Base-by-base conservation (phyloP, 2,888 invertebrate species). In the Drosophila prostipennis region DNA sequence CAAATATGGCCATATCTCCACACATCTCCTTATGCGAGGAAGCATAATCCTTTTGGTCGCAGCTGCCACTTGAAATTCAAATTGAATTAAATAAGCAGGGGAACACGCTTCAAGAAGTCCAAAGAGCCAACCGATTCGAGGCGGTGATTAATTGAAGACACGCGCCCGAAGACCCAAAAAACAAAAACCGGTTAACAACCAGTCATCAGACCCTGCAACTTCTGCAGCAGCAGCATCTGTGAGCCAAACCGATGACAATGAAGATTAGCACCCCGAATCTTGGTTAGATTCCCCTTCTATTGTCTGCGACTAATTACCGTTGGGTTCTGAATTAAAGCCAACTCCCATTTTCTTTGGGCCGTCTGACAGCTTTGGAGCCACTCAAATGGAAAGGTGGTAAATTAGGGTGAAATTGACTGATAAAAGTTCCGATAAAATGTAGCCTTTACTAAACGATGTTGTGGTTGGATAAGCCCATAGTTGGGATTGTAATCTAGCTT, bases 81-180 rank as follows among this genome's bases (percentile, higher is more conserved):
- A 79, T 79, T 55, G 65, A 76, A 77, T 73, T 76, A 72, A 46
- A 69, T 71, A 70, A 42, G 60, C 71, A 59, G 45, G 59, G 14
- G 32, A 34, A 40, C 23, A 3, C 37, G 45, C 39, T 45, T 52
- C 26, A 26, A 53, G 46, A 13, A 23, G 39, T 34, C 39, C 29
- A 10, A 39, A 55, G 68, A 53, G 19, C 8, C n/a, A 51, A 37
- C 55, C 63, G 57, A 65, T 55, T 55, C 54, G 52, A 54, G 73
- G 26, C 37, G 39, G 61, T 81, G 91, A 89, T 88, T 90, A 90
- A 90, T 90, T 89, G 81, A 78, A 83, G 89, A 76, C 91, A 88
- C 85, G 89, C 90, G 80, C 64, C 79, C 45, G 14, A 43, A 61
- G 60, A 34, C 39, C 43, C 45, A 39, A 64, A 65, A 74, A 39